These are phyloP conservation scores for Rostratula benghalensis DNA, from an alignment of 2,113 vertebrate genomes.

Conservation along the genomic window DNA sequence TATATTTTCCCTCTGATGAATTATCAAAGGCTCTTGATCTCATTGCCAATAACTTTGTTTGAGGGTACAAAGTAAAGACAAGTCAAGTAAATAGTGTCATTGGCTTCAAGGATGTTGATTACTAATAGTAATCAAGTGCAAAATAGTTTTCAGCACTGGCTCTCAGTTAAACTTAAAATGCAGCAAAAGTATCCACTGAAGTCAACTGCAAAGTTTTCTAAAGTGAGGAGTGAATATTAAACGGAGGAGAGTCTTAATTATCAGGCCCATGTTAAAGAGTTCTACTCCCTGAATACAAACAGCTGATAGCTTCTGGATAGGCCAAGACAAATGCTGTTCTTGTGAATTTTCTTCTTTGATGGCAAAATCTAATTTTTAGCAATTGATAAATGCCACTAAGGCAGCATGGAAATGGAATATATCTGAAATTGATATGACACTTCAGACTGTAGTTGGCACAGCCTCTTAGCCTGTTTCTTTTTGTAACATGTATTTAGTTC, in stretches of 20 bases:
- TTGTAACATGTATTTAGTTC: not conserved
- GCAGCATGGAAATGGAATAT: not conserved
- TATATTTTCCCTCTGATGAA: not conserved
- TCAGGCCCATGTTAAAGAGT: not conserved
- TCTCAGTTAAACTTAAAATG: not conserved
- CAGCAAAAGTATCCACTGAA: not conserved
- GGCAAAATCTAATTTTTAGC: slow-evolving; percentile 1
- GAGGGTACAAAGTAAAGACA: not conserved
- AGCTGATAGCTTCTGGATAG: slow-evolving; percentile 25
- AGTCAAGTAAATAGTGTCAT: not conserved
- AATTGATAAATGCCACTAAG: not conserved
- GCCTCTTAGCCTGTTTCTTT: not conserved
- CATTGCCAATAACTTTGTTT: not conserved
- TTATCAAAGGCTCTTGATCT: not conserved
- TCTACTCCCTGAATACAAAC: slow-evolving; percentile 22
- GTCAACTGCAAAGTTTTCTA: not conserved
- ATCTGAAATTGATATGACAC: not conserved
- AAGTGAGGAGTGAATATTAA: not conserved
- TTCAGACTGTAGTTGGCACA: not conserved
- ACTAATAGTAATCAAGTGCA: not conserved
- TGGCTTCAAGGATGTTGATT: not conserved
- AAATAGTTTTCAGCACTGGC: not conserved
- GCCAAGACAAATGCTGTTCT: slow-evolving; percentile 37
- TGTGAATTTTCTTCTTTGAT: not conserved
- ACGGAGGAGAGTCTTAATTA: not conserved